These are phyloP conservation scores for Chloroceryle amazona DNA, from an alignment of 2,797 vertebrate genomes.

Conservation along the genomic window DNA sequence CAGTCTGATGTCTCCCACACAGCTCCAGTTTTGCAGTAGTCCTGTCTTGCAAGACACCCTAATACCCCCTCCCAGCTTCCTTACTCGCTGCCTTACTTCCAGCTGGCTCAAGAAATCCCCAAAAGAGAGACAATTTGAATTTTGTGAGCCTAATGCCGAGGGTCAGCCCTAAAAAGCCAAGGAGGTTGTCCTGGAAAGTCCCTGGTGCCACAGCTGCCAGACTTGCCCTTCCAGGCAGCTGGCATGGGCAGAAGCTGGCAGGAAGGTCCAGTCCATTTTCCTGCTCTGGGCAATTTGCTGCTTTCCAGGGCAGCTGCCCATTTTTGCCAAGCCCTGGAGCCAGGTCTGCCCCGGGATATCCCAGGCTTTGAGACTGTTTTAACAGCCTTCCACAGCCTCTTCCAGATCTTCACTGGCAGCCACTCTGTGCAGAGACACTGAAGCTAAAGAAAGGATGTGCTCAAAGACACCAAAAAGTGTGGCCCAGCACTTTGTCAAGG, in stretches of 20 bases:
- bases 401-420: background rate
- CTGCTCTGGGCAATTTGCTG: background rate
- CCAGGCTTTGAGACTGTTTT: background rate
- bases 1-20: accelerated
- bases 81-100: background rate
- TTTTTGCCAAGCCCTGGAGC: background rate
- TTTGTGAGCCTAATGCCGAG: background rate
- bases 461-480: background rate
- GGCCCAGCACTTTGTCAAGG: background rate
- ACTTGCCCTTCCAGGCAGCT: background rate
- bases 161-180: background rate
- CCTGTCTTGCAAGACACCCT: background rate
- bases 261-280: background rate
- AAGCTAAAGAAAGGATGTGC: background rate
- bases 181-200: background rate
- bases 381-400: background rate
- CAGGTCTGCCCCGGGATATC: background rate
- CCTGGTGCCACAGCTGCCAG: background rate
- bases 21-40: background rate
- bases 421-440: background rate
- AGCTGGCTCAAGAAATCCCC: background rate
- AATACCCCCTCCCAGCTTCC: background rate
- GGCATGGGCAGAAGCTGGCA: background rate
- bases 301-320: background rate
- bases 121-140: accelerated